Percentiles rank a stretch among this genome's conserved stretches.
Evolutionary conservation across 2,797 vertebrate genomes (phyloP).

Genomic region (Phaenicophaeus curvirostris): DNA sequence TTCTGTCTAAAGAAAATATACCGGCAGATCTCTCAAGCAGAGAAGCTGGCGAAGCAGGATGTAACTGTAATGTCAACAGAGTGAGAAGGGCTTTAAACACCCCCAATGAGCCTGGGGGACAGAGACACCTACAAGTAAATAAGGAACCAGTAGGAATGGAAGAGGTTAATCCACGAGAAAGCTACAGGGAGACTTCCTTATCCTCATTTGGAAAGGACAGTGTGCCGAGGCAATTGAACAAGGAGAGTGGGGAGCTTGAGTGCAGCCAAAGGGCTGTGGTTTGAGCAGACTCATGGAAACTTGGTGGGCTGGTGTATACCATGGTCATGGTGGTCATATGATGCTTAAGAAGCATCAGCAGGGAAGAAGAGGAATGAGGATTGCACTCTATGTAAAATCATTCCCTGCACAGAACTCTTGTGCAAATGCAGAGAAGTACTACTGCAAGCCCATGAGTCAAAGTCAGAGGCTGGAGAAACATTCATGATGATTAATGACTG

Average conservation of each 20-base stretch:
- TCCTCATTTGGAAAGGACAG: not conserved
- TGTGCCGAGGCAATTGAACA: not conserved
- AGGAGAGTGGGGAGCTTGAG: rapidly evolving
- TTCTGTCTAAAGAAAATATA: not conserved
- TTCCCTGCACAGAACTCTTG: not conserved
- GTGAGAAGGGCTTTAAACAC: not conserved
- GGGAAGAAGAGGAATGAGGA: not conserved
- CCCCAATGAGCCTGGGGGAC: not conserved
- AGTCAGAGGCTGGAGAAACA: not conserved
- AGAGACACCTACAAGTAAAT: not conserved
- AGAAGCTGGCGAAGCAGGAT: not conserved
- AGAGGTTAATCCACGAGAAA: not conserved
- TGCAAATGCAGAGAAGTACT: not conserved
- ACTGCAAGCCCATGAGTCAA: not conserved
- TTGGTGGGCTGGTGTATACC: not conserved
- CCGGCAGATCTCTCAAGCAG: not conserved
- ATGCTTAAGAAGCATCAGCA: not conserved
- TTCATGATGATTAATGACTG: not conserved
- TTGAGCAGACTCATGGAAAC: not conserved
- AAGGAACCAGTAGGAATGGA: not conserved
- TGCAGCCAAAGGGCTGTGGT: not conserved
- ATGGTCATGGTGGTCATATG: not conserved
- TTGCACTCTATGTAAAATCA: not conserved
- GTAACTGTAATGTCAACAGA: not conserved
- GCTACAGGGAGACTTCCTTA: not conserved